Evolutionary conservation across 2,797 vertebrate genomes (phyloP).

Genomic region (Semotilus atromaculatus): DNA sequence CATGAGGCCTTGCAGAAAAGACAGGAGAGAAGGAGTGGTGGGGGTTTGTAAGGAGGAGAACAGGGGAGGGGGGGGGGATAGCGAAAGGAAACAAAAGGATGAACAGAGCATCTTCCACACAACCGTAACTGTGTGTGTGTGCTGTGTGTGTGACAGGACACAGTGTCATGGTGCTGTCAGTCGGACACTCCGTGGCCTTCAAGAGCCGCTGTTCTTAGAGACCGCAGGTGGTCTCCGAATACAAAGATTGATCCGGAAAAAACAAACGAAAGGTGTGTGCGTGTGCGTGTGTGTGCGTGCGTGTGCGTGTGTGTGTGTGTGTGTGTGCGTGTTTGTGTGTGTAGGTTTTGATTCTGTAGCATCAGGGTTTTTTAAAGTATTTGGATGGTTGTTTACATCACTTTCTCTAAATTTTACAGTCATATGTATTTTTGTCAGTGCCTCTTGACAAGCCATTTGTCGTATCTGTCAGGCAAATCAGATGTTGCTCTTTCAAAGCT

Average conservation of each 20-base stretch:
- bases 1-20: slow-evolving; percentile 63
- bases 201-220: slow-evolving; percentile 27
- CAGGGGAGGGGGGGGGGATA: slow-evolving; percentile 55
- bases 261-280: slow-evolving; percentile 41
- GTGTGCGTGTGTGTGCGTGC: too few relatives aligned
- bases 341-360: slow-evolving; percentile 7
- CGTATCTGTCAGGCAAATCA: background rate
- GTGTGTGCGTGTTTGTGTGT: slow-evolving; percentile 17
- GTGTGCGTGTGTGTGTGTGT: too few relatives aligned
- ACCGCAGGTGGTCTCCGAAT: slow-evolving; percentile 57
- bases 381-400: background rate
- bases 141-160: slow-evolving; percentile 53
- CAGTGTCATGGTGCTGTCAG: slow-evolving; percentile 63
- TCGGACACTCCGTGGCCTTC: slow-evolving; percentile 69
- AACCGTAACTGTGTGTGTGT: slow-evolving; percentile 60
- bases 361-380: background rate
- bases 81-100: slow-evolving; percentile 80
- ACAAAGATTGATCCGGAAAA: slow-evolving; percentile 47
- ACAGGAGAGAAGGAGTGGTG: slow-evolving; percentile 68
- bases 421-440: background rate
- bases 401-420: background rate
- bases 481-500: background rate
- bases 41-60: slow-evolving; percentile 35
- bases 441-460: slow-evolving; percentile 4
- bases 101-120: slow-evolving; percentile 76